These are phyloP conservation scores for Leptopilina clavipes DNA, from an alignment of 1,140 invertebrate species.

Conservation along the genomic window DNA sequence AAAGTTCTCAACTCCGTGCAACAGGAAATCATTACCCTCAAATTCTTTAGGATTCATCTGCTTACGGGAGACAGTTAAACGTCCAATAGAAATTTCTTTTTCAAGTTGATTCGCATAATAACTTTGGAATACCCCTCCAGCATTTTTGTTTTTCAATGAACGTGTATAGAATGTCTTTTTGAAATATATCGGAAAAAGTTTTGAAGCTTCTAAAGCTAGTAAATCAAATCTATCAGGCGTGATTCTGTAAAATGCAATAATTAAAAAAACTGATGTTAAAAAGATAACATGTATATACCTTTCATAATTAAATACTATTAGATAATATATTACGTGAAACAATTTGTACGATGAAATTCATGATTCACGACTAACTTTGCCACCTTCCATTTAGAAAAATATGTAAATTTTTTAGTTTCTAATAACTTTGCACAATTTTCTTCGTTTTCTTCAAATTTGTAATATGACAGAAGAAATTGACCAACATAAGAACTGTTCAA, in stretches of 20 bases:
- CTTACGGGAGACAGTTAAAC: not conserved
- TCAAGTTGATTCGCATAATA: constrained; percentile 42
- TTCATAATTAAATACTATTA: not conserved
- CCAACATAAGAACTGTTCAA: constrained; percentile 27
- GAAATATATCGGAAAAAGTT: not conserved
- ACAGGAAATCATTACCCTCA: not conserved
- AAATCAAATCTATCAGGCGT: not conserved
- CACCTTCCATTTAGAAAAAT: constrained; percentile 40
- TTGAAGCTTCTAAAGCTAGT: not conserved
- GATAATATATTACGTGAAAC: constrained; percentile 35
- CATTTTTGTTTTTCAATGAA: constrained; percentile 23
- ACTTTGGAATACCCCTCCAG: constrained; percentile 37
- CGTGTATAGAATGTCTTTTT: constrained; percentile 37
- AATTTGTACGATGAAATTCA: constrained; percentile 41
- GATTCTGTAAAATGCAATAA: not conserved
- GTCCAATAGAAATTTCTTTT: constrained; percentile 42
- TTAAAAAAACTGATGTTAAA: not conserved
- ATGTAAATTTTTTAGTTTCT: constrained; percentile 37
- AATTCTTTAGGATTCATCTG: constrained; percentile 17
- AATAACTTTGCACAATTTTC: constrained; percentile 18
- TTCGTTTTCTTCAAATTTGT: constrained; percentile 23
- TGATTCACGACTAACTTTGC: constrained; percentile 36
- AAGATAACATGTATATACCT: no score
- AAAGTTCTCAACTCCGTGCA: no score
- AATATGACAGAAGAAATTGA: constrained; percentile 9